Percentiles rank a stretch among this genome's conserved stretches.
phyloP scores from a whole-genome alignment of 2,797 vertebrate genomes.

The Sebastes hubbsi region DNA sequence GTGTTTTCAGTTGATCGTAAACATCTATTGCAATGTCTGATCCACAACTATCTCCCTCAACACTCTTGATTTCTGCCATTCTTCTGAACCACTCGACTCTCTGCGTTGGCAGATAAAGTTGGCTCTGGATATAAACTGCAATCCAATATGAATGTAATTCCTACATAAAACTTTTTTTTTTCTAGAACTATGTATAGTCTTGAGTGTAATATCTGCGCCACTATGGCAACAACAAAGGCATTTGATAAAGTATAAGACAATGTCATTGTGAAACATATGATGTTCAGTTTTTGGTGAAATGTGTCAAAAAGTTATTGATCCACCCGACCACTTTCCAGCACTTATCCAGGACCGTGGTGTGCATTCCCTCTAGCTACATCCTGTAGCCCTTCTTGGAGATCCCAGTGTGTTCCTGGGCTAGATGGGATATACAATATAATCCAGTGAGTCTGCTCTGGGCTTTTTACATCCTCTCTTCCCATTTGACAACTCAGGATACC shows the following conservation, averaged over 20 bases:
- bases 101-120: not conserved
- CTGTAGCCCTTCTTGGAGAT: conserved; percentile 9
- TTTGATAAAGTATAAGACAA: not conserved
- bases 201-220: not conserved
- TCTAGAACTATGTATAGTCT: not conserved
- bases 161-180: not conserved
- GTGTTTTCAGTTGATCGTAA: not conserved
- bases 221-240: not conserved
- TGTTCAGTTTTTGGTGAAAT: not conserved
- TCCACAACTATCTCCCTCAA: not conserved
- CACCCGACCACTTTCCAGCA: conserved; percentile 13
- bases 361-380: conserved; percentile 7
- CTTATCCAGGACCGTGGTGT: conserved; percentile 7
- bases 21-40: not conserved
- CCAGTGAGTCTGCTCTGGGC: conserved; percentile 11
- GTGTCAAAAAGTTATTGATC: conserved; percentile 24
- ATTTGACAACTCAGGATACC: not conserved
- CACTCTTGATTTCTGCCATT: not conserved
- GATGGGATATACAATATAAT: conserved; percentile 26
- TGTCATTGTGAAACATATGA: not conserved
- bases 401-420: not conserved
- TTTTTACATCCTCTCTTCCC: conserved; percentile 4
- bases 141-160: not conserved
- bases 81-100: not conserved
- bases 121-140: fast-evolving